Evolutionary conservation across 1,140 invertebrate species (phyloP).

Genomic region (Tetramorium simillimum): DNA sequence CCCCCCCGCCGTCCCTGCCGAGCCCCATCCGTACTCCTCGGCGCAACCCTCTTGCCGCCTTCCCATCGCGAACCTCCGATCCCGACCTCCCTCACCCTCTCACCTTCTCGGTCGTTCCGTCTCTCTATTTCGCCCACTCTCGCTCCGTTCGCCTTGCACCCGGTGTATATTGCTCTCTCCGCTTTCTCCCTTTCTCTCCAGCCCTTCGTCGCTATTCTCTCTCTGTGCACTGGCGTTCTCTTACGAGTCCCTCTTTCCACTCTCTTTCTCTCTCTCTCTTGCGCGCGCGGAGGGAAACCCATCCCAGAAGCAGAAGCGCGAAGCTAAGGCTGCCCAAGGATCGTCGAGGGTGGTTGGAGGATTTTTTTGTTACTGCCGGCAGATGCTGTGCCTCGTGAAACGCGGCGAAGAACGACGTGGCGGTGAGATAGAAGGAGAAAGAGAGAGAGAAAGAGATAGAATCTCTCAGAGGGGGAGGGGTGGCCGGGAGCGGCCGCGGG

Average conservation of each 20-base stretch:
- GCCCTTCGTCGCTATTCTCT: slow-evolving; percentile 47
- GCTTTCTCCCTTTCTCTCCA: slow-evolving; percentile 67
- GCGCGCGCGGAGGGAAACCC: slow-evolving; percentile 1
- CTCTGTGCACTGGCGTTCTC: slow-evolving; percentile 44
- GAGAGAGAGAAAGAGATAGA: slow-evolving; percentile 31
- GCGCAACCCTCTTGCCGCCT: slow-evolving; percentile 34
- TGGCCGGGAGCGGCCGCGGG: slow-evolving; percentile 18
- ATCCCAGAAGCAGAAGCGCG: slow-evolving; percentile 58
- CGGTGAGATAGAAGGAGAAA: slow-evolving; percentile 30
- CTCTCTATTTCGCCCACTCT: slow-evolving; percentile 31
- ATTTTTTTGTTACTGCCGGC: slow-evolving; percentile 71
- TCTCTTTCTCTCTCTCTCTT: not conserved
- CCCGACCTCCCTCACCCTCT: slow-evolving; percentile 36
- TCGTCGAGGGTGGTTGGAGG: slow-evolving; percentile 63
- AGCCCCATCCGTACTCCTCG: slow-evolving; percentile 20
- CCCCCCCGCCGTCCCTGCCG: slow-evolving; percentile 20
- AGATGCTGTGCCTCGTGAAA: slow-evolving; percentile 69
- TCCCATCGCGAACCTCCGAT: slow-evolving; percentile 50
- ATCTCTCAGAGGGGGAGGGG: not conserved
- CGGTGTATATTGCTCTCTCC: slow-evolving; percentile 54
- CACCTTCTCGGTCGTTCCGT: not conserved
- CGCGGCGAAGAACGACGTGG: slow-evolving; percentile 47
- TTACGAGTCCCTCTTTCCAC: slow-evolving; percentile 41
- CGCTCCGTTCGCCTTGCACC: slow-evolving; percentile 50
- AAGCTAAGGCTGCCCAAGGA: slow-evolving; percentile 55